Evolutionary conservation across 2,113 vertebrate species (phyloP), one percentile per base, ranked within the genome.

Genomic region (Tachysurus fulvidraco): DNA sequence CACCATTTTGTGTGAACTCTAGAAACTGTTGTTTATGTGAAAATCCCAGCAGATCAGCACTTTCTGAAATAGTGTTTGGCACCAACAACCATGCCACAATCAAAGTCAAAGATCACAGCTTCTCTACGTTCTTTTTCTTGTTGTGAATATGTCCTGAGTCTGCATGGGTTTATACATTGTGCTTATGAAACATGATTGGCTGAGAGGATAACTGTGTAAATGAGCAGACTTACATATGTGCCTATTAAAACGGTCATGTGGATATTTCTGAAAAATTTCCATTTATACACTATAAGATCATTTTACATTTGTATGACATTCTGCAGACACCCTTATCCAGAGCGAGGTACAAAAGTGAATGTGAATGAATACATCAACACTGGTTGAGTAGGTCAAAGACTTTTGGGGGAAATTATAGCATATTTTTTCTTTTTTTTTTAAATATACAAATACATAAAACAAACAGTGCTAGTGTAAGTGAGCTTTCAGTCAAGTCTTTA

Each of bases 41-140:
- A 79, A 79, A 79, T 79, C 77, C 54, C 78, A 60, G 78, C 30
- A 81, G 78, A 80, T 41, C 30, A 23, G 30, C 78, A 81, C 10
- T n/a, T 81, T 81, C 78, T 60, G 30, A 23, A 81, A 81, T 81
- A 23, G 55, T 81, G 78, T 60, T 30, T 81, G 30, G 55, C 30
- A 81, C 55, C 55, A 81, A 23, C 10, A 60, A 13, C 21, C 10
- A 2, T 59, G 16, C 10, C 78, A 41, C 54, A 78, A 7, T 54
- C 25, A 54, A 64, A 64, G 28, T 17, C 13, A 36, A 5, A 50
- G 46, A 50, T n/a, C 46, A 13, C 19, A 9, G 4, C 46, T 73
- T 30, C 74, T 5, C 9, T 23, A 77, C 25, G 3, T 54, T 54
- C 13, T 54, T 50, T 54, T 54, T 25, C 25, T 78, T 3, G 23